These are phyloP conservation scores for Sminthurides aquaticus DNA, from an alignment of 2,888 invertebrate genomes.

Conservation along the genomic window DNA sequence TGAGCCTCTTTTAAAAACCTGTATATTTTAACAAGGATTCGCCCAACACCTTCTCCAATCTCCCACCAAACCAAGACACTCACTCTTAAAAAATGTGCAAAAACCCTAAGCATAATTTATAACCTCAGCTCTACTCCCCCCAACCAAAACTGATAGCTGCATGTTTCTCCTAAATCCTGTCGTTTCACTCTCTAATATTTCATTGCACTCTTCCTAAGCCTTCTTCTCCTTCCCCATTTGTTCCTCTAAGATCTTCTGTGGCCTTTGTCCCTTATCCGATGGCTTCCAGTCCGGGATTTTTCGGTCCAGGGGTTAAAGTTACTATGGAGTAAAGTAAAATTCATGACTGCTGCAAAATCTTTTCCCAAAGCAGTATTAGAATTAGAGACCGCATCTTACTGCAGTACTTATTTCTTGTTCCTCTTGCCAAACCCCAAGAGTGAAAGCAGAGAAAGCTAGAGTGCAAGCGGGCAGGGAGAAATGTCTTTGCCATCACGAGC, in stretches of 20 bases:
- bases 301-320: too few relatives aligned
- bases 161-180: not conserved
- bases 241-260: too few relatives aligned
- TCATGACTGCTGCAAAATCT: not conserved
- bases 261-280: too few relatives aligned
- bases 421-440: too few relatives aligned
- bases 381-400: not conserved
- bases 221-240: not conserved
- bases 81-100: not conserved
- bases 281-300: too few relatives aligned
- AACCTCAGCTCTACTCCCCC: not conserved
- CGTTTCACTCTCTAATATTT: not conserved
- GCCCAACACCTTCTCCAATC: too few relatives aligned
- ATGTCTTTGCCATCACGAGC: too few relatives aligned
- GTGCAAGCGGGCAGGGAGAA: not conserved
- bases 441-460: not conserved
- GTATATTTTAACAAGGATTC: not conserved
- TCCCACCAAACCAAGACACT: too few relatives aligned
- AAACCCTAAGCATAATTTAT: not conserved
- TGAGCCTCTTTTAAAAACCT: not conserved
- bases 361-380: not conserved
- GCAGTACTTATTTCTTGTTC: too few relatives aligned
- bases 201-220: not conserved
- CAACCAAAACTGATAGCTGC: too few relatives aligned
- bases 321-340: not conserved